Evolutionary conservation across 2,797 vertebrate genomes (phyloP), one percentile per base, ranked within the genome.

Genomic region (Megalops cyprinoides): DNA sequence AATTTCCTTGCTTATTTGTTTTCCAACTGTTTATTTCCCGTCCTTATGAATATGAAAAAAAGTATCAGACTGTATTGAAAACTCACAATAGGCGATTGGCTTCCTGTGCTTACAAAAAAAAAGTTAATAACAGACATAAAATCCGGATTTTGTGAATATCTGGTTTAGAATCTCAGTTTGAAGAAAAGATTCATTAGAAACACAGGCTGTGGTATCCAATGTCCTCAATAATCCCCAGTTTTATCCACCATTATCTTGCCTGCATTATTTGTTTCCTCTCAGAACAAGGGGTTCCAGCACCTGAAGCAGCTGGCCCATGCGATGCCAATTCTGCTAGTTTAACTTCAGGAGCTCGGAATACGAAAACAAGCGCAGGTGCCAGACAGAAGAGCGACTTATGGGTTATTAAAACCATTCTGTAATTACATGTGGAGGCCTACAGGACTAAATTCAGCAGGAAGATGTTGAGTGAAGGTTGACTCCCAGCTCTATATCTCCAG

Each of bases 401-500:
- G 42, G 28, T 58, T 53, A 74, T 74, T 60, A 60, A 74, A 46
- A 25, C n/a, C 46, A 37, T 80, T 60, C 7, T 34, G 4, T 73
- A 7, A 48, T 46, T 56, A 10, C 69, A 44, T 28, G 31, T 31
- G 44, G 37, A 55, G 71, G 60, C 42, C 0, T 28, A n/a, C 39
- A 37, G 18, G 42, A 23, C 3, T n/a, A 67, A 75, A 39, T 58
- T 65, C 44, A 56, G 39, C 56, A 51, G 31, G 7, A 12, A 76
- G 60, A 56, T 69, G 76, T 23, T 76, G 82, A 71, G 79, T 83
- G 42, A 14, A 44, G 73, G 77, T 78, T 79, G 82, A 74, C 77
- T 77, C 83, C 75, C 85, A 49, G 48, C 85, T 82, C 78, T 69
- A 80, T 80, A 71, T 86, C 84, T 86, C 78, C 34, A 74, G 82